These are phyloP conservation scores for Antheraea mylitta DNA, from an alignment of 1,140 invertebrate species.

Conservation along the genomic window DNA sequence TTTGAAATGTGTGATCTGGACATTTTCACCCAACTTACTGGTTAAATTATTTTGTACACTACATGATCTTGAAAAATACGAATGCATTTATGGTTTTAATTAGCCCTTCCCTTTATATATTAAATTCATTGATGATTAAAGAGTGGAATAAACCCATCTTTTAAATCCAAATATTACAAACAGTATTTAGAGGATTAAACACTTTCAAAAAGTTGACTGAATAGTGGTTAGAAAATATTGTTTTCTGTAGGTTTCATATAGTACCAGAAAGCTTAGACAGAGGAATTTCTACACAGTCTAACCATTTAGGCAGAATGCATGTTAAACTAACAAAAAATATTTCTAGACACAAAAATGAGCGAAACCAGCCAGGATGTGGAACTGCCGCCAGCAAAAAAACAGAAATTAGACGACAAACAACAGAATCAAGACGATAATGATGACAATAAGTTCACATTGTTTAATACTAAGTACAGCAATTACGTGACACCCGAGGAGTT, in stretches of 20 bases:
- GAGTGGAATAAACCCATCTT: too few species aligned
- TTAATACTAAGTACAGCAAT: constrained; percentile 46
- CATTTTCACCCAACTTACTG: too few species aligned
- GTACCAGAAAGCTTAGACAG: neutral
- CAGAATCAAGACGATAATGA: constrained; percentile 13
- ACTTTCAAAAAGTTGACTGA: too few species aligned
- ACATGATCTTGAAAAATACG: too few species aligned
- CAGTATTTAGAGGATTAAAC: too few species aligned
- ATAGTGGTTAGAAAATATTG: too few species aligned
- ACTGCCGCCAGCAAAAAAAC: constrained; percentile 34
- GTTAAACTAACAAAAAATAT: constrained; percentile 21
- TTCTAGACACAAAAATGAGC: constrained; percentile 51
- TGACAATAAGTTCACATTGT: constrained; percentile 24
- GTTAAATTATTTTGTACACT: too few species aligned
- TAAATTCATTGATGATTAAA: too few species aligned
- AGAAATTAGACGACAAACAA: constrained; percentile 28
- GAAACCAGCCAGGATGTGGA: constrained; percentile 24
- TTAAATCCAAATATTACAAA: too few species aligned
- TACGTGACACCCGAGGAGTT: constrained; percentile 55
- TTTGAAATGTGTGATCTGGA: too few species aligned
- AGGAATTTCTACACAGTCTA: neutral
- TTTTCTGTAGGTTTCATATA: neutral
- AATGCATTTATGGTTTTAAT: too few species aligned
- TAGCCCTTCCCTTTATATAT: too few species aligned
- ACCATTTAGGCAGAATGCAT: constrained; percentile 8